Evolutionary conservation across 2,888 invertebrate genomes (phyloP).

Genomic region (Melanotus villosus): DNA sequence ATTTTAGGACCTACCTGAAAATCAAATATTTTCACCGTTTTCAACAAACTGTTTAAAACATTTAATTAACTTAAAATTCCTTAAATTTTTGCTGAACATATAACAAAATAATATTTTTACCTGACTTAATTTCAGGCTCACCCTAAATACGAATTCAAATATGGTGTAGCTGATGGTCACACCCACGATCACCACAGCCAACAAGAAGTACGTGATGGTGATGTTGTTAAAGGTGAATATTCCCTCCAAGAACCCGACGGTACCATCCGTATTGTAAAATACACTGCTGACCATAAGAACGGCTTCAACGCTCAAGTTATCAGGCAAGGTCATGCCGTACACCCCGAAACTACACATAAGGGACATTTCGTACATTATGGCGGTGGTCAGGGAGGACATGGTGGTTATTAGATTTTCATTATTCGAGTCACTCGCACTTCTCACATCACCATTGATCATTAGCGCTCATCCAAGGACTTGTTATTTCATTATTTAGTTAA

Average conservation of each 20-base stretch:
- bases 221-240: slow-evolving; percentile 69
- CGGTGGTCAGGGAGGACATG: background rate
- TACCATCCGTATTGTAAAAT: slow-evolving; percentile 70
- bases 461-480: background rate
- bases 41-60: too few species aligned
- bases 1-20: too few species aligned
- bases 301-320: slow-evolving; percentile 63
- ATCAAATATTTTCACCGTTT: too few species aligned
- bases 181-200: slow-evolving; percentile 73
- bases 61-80: too few species aligned
- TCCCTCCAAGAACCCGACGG: slow-evolving; percentile 70
- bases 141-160: slow-evolving; percentile 74
- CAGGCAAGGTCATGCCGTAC: slow-evolving; percentile 45
- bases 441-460: background rate
- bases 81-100: background rate
- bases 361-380: slow-evolving; percentile 21
- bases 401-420: background rate
- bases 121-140: slow-evolving; percentile 69
- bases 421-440: background rate
- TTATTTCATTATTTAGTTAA: background rate
- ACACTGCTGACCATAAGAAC: slow-evolving; percentile 70
- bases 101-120: background rate
- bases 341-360: slow-evolving; percentile 40
- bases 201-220: slow-evolving; percentile 71
- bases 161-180: slow-evolving; percentile 73